Evolutionary conservation across 2,888 invertebrate genomes (phyloP), one percentile per base, ranked within the genome.

Genomic region (Thereva unica): DNA sequence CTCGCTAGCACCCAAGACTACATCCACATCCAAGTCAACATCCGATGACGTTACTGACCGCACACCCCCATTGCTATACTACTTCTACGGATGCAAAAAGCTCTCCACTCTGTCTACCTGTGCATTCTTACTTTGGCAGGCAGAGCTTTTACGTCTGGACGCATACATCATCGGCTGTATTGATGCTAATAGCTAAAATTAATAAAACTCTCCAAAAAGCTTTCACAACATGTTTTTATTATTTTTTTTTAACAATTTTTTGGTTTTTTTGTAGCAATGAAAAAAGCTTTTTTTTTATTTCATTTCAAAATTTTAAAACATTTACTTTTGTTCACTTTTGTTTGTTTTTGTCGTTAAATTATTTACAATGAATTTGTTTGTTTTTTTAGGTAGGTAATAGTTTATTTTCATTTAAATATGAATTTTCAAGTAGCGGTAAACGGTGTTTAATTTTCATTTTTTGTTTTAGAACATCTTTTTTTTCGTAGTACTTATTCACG

Each of bases 141-240:
- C 1, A 23, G 23, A 23, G 23, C 23, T 23, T 23, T 23, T 23
- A 2, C 23, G 2, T 23, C 23, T 23, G 23, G 23, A 23, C 2
- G 23, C 23, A 23, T 23, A 23, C 23, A 23, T 23, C 2, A 1
- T 23, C 23, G 23, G n/a, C n/a, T n/a, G n/a, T n/a, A n/a, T n/a
- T n/a, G n/a, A n/a, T n/a, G n/a, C n/a, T n/a, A n/a, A n/a, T n/a
- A n/a, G n/a, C n/a, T n/a, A n/a, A n/a, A 59, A 47, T 47, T 59
- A 6, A 64, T 59, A 63, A 44, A 54, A 68, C 44, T 49, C 45
- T 44, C 53, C 41, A 37, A 64, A 68, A 66, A 68, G 68, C 68
- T 68, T 68, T 50, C 66, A 66, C 68, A 68, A 68, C 68, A 66
- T 57, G 47, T 67, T 67, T 54, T 68, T 66, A 54, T 63, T 23